Base-by-base conservation (phyloP, 2,888 invertebrate species). In the Phaedon cochleariae region DNA sequence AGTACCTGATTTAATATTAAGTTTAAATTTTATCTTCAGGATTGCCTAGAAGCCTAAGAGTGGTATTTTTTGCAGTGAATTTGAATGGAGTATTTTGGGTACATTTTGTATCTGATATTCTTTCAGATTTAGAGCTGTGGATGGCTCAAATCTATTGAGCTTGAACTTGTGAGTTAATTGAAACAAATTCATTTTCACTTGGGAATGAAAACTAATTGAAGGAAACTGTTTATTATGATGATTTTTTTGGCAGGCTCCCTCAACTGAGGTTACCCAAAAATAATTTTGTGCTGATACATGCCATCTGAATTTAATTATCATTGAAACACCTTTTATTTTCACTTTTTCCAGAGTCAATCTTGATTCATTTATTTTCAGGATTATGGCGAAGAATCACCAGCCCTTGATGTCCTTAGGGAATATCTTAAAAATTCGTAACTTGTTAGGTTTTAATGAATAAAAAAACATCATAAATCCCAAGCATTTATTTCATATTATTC, bases 321-420 rank as follows among this genome's bases (percentile, higher is more conserved):
- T 10, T 12, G 26, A 46, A 55, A 46, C 26, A 60, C 31, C 7
- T n/a, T n/a, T 26, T 26, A 3, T 7, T 26, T 26, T 7, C 3
- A 7, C 26, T 26, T 7, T 26, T 7, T 26, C 26, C 26, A 26
- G 52, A 55, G 60, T 63, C 4, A 37, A 21, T 54, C 21, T 65
- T 49, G 79, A 81, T 79, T 68, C 65, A 64, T 74, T 75, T 78
- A 69, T 64, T 87, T 89, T 73, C 85, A 95, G 94, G 97, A 98
- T 86, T 99, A 94, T 84, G 98, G 98, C 80, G 97, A 97, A 83
- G 98, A 98, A 85, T 96, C 97, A 62, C 96, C 93, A 75, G 97
- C 97, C 69, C 89, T 96, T 82, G 97, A 97, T 85, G 92, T 96
- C 78, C 90, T 98, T 76, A 94, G 93, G 85, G 96, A 97, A 83